Percentiles rank a stretch among this genome's conserved stretches.
phyloP scores from a whole-genome alignment of 2,888 invertebrate species.

The Drosophila robusta region DNA sequence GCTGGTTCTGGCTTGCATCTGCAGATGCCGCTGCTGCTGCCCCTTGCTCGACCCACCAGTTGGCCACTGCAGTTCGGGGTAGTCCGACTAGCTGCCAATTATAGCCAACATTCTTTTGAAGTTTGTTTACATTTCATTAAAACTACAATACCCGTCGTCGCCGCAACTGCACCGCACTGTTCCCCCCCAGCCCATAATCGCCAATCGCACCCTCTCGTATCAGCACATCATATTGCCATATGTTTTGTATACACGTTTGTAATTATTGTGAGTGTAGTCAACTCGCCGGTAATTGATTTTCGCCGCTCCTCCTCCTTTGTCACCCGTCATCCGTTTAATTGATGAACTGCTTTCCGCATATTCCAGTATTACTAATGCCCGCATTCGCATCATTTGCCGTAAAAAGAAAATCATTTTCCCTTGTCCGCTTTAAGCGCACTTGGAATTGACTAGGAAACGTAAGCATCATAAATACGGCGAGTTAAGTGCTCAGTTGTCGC shows the following conservation, averaged over 20 bases:
- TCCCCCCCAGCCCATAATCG: neutral
- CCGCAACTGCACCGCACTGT: slow-evolving; percentile 43
- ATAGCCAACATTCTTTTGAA: slow-evolving; percentile 79
- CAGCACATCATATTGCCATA: slow-evolving; percentile 46
- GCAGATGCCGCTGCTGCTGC: neutral
- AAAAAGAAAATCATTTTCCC: slow-evolving; percentile 3
- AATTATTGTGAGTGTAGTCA: slow-evolving; percentile 59
- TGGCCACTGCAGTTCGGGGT: slow-evolving; percentile 29
- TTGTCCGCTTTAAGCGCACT: slow-evolving; percentile 10
- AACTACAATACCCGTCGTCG: slow-evolving; percentile 60
- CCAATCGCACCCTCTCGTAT: neutral
- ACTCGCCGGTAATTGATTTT: slow-evolving; percentile 71
- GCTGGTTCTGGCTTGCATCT: neutral
- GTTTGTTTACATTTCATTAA: slow-evolving; percentile 81
- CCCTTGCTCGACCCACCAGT: neutral
- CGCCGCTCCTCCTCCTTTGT: neutral
- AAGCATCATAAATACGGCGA: slow-evolving; percentile 25
- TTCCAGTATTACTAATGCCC: no score
- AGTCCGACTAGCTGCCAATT: slow-evolving; percentile 68
- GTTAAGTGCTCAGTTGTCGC: slow-evolving; percentile 26
- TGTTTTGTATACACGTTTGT: slow-evolving; percentile 42
- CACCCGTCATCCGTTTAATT: slow-evolving; percentile 28
- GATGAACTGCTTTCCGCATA: slow-evolving; percentile 37
- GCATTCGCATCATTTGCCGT: slow-evolving; percentile 3
- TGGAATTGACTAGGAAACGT: slow-evolving; percentile 18